Conservation (phyloP, 2,888 invertebrate species). For the Lasioglossum leucozonium region DNA sequence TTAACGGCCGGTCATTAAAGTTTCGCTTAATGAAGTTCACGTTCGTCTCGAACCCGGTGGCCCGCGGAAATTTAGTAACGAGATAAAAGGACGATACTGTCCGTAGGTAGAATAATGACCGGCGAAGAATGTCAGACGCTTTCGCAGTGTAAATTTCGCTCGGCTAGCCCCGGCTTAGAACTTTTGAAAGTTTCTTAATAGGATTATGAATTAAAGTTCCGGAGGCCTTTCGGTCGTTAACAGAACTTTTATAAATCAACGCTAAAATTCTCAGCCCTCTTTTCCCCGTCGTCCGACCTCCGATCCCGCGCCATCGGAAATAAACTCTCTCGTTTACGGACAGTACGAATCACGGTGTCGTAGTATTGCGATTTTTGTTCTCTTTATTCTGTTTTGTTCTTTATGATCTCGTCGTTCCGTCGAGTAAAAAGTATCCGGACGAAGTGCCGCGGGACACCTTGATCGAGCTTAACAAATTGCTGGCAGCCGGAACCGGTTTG, state of each 20-base stretch:
- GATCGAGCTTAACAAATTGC: slow-evolving; percentile 13
- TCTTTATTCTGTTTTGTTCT: neutral
- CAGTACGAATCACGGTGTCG: neutral
- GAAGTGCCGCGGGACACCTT: neutral
- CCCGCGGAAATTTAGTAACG: slow-evolving; percentile 46
- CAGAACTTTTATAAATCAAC: slow-evolving; percentile 50
- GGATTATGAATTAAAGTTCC: slow-evolving; percentile 58
- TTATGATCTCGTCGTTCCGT: neutral
- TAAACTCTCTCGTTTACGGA: slow-evolving; percentile 6
- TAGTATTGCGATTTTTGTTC: neutral
- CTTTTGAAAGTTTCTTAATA: slow-evolving; percentile 65
- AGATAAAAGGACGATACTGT: slow-evolving; percentile 57
- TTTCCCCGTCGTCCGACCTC: neutral
- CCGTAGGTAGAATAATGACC: slow-evolving; percentile 57
- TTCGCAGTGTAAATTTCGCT: slow-evolving; percentile 55
- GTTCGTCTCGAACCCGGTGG: slow-evolving; percentile 19
- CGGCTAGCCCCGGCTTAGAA: slow-evolving; percentile 38
- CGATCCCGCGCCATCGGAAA: neutral
- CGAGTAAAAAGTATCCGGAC: neutral
- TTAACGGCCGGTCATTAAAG: slow-evolving; percentile 26
- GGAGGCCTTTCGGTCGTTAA: slow-evolving; percentile 34
- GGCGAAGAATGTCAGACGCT: slow-evolving; percentile 43
- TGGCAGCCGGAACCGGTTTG: slow-evolving; percentile 1
- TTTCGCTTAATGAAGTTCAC: slow-evolving; percentile 46
- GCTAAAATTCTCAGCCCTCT: slow-evolving; percentile 22